Base-by-base conservation (phyloP, 2,888 invertebrate species). In the Callinectes sapidus region DNA sequence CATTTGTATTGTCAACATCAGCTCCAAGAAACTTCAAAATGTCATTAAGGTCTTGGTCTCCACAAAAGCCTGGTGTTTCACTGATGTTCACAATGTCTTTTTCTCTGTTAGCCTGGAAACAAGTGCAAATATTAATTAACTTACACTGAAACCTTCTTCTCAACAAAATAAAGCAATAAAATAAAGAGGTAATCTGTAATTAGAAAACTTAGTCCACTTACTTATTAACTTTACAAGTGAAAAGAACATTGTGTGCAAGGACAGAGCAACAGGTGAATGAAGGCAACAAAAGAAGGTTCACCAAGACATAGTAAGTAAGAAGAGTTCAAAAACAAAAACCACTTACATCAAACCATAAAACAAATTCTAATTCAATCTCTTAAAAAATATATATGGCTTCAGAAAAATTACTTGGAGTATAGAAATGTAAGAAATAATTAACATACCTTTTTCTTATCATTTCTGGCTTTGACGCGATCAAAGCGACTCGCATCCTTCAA, bases 381-480 rank as follows among this genome's bases (percentile, higher is more conserved):
- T 48, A 5, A 8, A 48, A 0, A 8, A 48, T 48, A 48, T 48
- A 48, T 48, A 48, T 48, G 48, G 48, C 8, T 48, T 48, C 8
- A 39, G 39, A 48, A 48, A 48, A 48, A 48, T 48, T 23, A 18
- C 23, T 16, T 3, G 5, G 6, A 0, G 6, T 23, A 5, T 61
- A 61, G 23, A 5, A 61, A 61, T 23, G 13, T 18, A 61, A 1
- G 13, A 61, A 61, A 61, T 18, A 16, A 18, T 61, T 42, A 10
- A 35, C 90, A 54, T 13, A 93, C 92, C 89, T 93, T 93, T 88
- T 93, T 93, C 89, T 93, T 93, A 28, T 93, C 92, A 89, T 89
- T 93, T 28, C 89, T 88, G n/a, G 92, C 91, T 55, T 93, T 93
- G 8, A 93, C 48, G 1, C 91, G 90, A 48, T 93, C 92, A 71